Evolutionary conservation across 2,797 vertebrate genomes (phyloP), one percentile per base, ranked within the genome.

Genomic region (Brotula barbata): DNA sequence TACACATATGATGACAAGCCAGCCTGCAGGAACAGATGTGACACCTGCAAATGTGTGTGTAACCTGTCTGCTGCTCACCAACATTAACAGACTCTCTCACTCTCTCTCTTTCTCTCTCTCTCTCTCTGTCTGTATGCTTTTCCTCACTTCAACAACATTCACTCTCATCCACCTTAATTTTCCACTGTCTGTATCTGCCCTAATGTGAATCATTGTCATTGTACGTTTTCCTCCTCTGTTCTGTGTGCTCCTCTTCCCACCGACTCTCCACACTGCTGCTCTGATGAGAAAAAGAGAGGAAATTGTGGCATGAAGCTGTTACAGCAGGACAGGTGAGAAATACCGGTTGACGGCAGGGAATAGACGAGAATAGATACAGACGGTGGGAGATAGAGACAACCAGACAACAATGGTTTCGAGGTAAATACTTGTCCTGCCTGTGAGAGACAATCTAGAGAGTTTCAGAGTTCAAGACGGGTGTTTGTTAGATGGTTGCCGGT

Each of bases 21-120:
- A 40, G 33, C 42, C 51, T 13, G 43, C 41, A 49, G 58, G 45
- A 69, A 44, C 63, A 73, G 73, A 69, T 68, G 68, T 79, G 58
- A 63, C 52, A 65, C 71, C 64, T 73, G 41, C 34, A 60, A 71
- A 77, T 65, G 28, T 73, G 62, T 45, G 23, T 69, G 33, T 58
- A 72, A 73, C 58, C 64, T 67, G 56, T 76, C 55, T 69, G 48
- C 50, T 60, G 39, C 36, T 68, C 53, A 28, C 58, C 44, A 15
- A 54, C 40, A 54, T 44, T 43, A 64, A 16, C 23, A 68, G 58
- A 55, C 51, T 58, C 51, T 67, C 2, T 22, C 2, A 16, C 12
- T 25, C 19, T 59, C 54, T 55, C 17, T 34, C 31, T 14, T 16
- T 31, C n/a, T 14, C 40, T 20, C 15, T 8, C n/a, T 41, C 37